These are phyloP conservation scores for Cynodonichthys magdalenae DNA, from an alignment of 2,797 vertebrate species.

Conservation along the genomic window DNA sequence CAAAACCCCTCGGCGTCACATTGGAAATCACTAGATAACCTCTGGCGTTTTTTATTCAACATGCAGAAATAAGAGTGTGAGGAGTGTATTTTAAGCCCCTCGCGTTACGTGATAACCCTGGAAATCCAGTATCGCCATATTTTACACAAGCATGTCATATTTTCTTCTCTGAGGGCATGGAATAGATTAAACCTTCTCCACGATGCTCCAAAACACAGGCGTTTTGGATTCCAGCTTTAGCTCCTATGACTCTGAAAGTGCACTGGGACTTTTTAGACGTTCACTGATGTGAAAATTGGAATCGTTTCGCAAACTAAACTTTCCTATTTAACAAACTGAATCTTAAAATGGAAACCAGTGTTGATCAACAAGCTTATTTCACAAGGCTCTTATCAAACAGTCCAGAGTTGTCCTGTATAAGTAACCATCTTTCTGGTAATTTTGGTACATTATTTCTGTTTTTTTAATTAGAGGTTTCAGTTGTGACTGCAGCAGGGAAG, in stretches of 20 bases:
- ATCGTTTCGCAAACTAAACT: neutral
- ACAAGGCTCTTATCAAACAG: too few relatives aligned
- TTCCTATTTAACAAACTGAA: neutral
- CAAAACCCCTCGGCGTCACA: constrained; percentile 8
- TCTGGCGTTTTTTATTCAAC: constrained; percentile 4
- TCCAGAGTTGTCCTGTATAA: too few relatives aligned
- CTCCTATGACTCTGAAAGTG: neutral
- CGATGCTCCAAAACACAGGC: neutral
- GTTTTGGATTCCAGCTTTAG: neutral
- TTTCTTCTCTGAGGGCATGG: constrained; percentile 1
- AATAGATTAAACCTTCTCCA: neutral
- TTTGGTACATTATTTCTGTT: too few relatives aligned
- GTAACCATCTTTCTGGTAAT: too few relatives aligned
- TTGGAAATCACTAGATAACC: constrained; percentile 10
- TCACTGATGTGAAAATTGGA: neutral
- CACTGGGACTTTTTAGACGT: neutral
- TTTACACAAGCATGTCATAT: neutral
- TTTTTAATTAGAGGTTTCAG: too few relatives aligned
- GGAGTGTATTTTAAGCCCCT: constrained; percentile 12
- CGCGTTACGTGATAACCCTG: constrained; percentile 1
- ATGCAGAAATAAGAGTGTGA: neutral
- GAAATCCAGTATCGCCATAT: neutral
- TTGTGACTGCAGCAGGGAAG: too few relatives aligned
- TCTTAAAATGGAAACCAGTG: too few relatives aligned
- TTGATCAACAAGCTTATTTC: too few relatives aligned